These are phyloP conservation scores for Florisuga fusca DNA, from an alignment of 2,797 vertebrate genomes.

Conservation along the genomic window DNA sequence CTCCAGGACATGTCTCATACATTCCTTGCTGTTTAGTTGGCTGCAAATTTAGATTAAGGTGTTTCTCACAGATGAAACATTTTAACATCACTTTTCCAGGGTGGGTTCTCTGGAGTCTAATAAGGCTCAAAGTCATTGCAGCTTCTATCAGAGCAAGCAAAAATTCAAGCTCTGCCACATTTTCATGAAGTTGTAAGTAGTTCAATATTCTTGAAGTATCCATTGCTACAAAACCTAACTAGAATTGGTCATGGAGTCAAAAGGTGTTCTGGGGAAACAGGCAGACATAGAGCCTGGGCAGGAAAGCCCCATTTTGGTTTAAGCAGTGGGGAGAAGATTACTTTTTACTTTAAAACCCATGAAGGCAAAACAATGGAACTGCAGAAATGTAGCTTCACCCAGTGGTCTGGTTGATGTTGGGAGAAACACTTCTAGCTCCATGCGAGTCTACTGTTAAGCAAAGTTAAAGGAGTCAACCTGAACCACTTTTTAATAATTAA, in stretches of 20 bases:
- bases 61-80: not conserved
- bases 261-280: not conserved
- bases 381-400: not conserved
- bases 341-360: not conserved
- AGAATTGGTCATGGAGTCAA: not conserved
- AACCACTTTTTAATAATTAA: slow-evolving; percentile 12
- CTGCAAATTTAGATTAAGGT: not conserved
- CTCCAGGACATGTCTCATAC: not conserved
- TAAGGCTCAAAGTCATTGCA: not conserved
- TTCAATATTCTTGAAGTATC: not conserved
- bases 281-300: not conserved
- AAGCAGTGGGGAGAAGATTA: not conserved
- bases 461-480: slow-evolving; percentile 3
- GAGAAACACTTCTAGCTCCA: not conserved
- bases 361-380: not conserved
- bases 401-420: not conserved
- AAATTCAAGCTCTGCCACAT: not conserved
- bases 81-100: not conserved
- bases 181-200: not conserved
- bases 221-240: not conserved
- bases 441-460: not conserved
- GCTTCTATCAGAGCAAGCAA: not conserved
- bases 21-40: not conserved
- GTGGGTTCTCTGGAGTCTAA: not conserved
- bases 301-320: not conserved